Conservation (phyloP, 1,140 invertebrate genomes). For the Tetragnatha versicolor region DNA sequence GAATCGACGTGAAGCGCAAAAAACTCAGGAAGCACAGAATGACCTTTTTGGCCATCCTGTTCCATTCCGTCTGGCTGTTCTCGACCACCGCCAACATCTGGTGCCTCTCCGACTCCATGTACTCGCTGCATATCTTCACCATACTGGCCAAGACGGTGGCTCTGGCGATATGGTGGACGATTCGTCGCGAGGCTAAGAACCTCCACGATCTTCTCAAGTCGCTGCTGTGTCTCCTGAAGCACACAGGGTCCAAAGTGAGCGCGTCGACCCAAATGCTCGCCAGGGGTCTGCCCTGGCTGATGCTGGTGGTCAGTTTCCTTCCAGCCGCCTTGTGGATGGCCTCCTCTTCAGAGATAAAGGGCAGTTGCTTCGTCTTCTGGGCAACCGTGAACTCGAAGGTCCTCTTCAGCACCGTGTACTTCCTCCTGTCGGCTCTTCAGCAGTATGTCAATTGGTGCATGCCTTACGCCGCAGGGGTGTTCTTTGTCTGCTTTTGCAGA, state of each 20-base stretch:
- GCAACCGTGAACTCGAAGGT: not conserved
- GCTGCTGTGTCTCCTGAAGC: not conserved
- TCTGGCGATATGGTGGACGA: slow-evolving; percentile 14
- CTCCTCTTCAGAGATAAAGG: not conserved
- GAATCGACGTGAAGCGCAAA: not conserved
- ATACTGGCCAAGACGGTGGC: slow-evolving; percentile 9
- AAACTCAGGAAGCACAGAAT: not conserved
- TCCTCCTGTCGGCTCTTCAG: slow-evolving; percentile 16
- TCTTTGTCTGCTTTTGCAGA: slow-evolving; percentile 22
- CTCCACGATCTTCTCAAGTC: not conserved
- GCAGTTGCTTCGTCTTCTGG: slow-evolving; percentile 2
- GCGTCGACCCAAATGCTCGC: not conserved
- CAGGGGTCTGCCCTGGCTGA: slow-evolving; percentile 1
- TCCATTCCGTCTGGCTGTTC: slow-evolving; percentile 21
- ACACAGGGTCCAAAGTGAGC: not conserved
- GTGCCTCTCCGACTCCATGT: slow-evolving; percentile 17
- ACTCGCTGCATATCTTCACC: slow-evolving; percentile 31
- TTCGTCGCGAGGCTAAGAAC: not conserved
- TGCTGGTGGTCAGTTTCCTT: not conserved
- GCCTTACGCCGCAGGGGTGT: not conserved
- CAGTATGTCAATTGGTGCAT: slow-evolving; percentile 43
- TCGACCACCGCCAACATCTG: slow-evolving; percentile 27
- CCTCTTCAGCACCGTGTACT: not conserved
- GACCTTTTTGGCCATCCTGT: not conserved
- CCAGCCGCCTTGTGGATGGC: slow-evolving; percentile 11